A percentile compares a stretch with the other conserved stretches of the same genome.
Evolutionary conservation across 2,113 vertebrate genomes (phyloP).

Genomic region (Motacilla tschutschensis): DNA sequence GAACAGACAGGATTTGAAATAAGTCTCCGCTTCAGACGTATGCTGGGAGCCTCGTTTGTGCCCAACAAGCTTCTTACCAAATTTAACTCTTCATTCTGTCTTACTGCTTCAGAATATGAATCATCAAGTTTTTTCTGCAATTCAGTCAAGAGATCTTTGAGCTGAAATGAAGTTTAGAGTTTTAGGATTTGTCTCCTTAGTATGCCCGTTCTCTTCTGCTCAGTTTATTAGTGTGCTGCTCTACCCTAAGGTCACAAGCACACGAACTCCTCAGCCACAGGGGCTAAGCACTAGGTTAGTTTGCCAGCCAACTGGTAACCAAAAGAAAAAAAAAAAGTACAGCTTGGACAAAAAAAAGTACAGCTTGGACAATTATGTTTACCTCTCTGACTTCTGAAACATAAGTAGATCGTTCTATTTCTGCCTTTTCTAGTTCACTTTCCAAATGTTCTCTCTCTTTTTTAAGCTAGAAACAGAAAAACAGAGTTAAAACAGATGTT

Average conservation of each 20-base stretch:
- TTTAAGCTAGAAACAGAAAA: constrained; percentile 79
- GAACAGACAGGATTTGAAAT: constrained; percentile 65
- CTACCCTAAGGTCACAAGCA: constrained; percentile 53
- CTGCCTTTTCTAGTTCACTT: constrained; percentile 90
- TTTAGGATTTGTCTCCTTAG: constrained; percentile 73
- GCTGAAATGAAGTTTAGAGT: constrained; percentile 98
- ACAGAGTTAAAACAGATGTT: constrained; percentile 27
- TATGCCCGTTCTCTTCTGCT: constrained; percentile 57
- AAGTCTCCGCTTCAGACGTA: constrained; percentile 52
- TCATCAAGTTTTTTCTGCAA: constrained; percentile 98
- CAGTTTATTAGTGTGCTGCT: constrained; percentile 34
- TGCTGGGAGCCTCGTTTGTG: constrained; percentile 58
- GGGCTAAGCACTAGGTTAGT: constrained; percentile 42
- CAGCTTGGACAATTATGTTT: constrained; percentile 26
- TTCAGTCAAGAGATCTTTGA: constrained; percentile 99
- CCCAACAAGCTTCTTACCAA: constrained; percentile 88
- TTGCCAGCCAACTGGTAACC: constrained; percentile 41
- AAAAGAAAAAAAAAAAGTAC: neutral
- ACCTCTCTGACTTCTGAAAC: constrained; percentile 97
- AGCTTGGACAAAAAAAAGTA: neutral
- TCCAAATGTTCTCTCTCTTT: constrained; percentile 91
- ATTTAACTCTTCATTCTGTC: constrained; percentile 98
- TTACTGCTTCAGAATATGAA: constrained; percentile 97
- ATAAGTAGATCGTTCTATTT: constrained; percentile 90
- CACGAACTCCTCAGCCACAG: constrained; percentile 29